phyloP scores from a whole-genome alignment of 2,888 invertebrate species.

The Cactoblastis cactorum region DNA sequence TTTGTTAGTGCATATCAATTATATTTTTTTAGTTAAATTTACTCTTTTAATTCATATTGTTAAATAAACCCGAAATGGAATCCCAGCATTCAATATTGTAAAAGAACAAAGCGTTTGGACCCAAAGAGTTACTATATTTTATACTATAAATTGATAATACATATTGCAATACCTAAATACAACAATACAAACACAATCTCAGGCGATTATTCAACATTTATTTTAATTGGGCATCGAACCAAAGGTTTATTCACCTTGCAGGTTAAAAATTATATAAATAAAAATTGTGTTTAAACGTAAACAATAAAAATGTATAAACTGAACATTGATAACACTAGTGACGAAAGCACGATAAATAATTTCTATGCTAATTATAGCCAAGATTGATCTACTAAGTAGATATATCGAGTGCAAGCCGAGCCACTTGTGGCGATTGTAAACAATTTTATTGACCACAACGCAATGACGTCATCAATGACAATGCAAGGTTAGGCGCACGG shows the following conservation, averaged over 20 bases:
- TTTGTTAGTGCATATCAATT: too few species aligned
- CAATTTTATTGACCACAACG: not conserved
- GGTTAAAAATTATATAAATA: not conserved
- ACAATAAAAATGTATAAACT: not conserved
- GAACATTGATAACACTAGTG: not conserved
- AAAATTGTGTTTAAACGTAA: too few species aligned
- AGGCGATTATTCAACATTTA: not conserved
- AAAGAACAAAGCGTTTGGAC: too few species aligned
- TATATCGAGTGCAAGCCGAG: not conserved
- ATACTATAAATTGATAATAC: too few species aligned
- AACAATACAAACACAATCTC: not conserved
- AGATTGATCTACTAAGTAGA: not conserved
- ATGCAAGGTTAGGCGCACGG: not conserved
- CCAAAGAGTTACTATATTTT: too few species aligned
- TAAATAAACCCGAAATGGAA: too few species aligned
- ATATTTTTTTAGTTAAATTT: too few species aligned
- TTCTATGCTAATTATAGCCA: not conserved
- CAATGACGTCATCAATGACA: not conserved
- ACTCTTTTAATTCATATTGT: too few species aligned
- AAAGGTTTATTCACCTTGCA: not conserved
- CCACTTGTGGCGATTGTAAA: constrained; percentile 1
- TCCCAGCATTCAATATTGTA: too few species aligned
- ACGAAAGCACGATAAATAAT: constrained; percentile 8
- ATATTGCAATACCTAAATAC: not conserved
- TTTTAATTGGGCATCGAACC: not conserved